These are phyloP conservation scores for Macrotus californicus DNA, from an alignment of 2,113 vertebrate genomes.

Conservation along the genomic window DNA sequence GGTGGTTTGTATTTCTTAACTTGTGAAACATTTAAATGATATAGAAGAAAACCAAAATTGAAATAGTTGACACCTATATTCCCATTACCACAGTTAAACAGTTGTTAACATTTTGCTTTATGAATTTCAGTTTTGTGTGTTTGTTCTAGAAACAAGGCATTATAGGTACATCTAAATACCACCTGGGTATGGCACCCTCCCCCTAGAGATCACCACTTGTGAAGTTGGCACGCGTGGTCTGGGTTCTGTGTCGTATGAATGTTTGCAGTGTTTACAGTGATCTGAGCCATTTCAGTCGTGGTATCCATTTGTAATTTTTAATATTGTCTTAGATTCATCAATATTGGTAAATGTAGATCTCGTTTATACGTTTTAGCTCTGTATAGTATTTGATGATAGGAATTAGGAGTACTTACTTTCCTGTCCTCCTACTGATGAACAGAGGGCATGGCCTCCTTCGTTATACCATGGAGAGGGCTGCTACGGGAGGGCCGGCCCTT, in stretches of 20 bases:
- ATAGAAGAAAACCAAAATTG: neutral
- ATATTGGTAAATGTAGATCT: neutral
- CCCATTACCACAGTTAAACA: neutral
- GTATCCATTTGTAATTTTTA: neutral
- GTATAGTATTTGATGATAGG: neutral
- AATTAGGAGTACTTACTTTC: neutral
- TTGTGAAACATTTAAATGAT: conserved; percentile 6
- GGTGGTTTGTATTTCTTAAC: neutral
- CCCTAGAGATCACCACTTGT: neutral
- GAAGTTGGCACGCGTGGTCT: neutral
- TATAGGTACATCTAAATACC: neutral
- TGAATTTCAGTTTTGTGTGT: neutral
- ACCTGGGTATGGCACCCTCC: neutral
- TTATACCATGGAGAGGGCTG: neutral
- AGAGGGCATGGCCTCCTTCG: neutral
- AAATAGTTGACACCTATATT: neutral
- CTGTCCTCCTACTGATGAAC: neutral
- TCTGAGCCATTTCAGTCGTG: neutral
- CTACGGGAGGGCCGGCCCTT: neutral
- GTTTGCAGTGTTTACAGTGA: neutral
- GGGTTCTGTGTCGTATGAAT: neutral
- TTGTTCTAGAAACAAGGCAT: neutral
- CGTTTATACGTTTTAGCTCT: neutral
- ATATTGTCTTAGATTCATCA: neutral
- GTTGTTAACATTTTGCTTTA: neutral